Percentiles rank a stretch among this genome's conserved stretches.
phyloP scores from a whole-genome alignment of 2,113 vertebrate species.

The Willisornis vidua region DNA sequence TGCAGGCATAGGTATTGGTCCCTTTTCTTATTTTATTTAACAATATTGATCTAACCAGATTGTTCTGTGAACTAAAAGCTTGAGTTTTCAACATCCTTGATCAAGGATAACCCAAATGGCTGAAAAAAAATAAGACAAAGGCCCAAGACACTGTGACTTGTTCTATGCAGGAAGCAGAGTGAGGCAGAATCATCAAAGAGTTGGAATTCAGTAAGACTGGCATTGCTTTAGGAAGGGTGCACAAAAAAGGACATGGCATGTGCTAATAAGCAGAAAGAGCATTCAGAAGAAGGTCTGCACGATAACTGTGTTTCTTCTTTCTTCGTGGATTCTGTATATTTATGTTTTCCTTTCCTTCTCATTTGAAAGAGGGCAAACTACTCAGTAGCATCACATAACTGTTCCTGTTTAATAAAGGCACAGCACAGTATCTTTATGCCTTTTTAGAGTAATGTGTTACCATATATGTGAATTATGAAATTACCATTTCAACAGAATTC shows the following conservation, averaged over 20 bases:
- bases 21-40: background rate
- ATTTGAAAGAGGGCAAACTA: conserved; percentile 33
- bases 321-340: background rate
- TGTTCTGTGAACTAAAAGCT: background rate
- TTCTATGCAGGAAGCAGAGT: background rate
- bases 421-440: conserved; percentile 10
- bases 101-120: background rate
- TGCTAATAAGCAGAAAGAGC: background rate
- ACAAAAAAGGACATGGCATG: background rate
- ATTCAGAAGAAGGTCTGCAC: background rate
- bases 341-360: conserved; percentile 60
- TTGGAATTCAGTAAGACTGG: background rate
- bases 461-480: conserved; percentile 59
- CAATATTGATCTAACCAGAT: background rate
- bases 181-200: background rate
- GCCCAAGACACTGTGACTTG: background rate
- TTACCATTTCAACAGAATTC: conserved; percentile 66
- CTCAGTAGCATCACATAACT: conserved; percentile 4
- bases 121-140: background rate
- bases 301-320: background rate
- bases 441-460: conserved; percentile 53
- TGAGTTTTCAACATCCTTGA: background rate
- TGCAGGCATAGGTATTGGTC: background rate
- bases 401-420: conserved; percentile 50
- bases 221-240: background rate